Evolutionary conservation across 2,797 vertebrate species (phyloP).

Genomic region (Lepilemur ruficaudatus): DNA sequence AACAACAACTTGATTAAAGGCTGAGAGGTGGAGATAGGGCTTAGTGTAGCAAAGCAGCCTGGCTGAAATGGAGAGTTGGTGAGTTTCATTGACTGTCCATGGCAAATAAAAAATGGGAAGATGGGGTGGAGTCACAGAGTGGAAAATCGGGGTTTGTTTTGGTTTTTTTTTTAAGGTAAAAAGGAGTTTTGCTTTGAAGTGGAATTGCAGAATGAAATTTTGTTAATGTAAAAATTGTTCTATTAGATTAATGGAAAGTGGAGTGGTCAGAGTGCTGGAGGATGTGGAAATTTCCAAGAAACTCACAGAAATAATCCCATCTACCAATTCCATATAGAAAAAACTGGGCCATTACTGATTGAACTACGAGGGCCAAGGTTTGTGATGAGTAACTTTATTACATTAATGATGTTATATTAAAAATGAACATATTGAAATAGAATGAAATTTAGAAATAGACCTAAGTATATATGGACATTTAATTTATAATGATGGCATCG

Average conservation of each 20-base stretch:
- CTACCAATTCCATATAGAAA: constrained; percentile 95
- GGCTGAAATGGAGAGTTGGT: background rate
- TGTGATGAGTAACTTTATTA: constrained; percentile 67
- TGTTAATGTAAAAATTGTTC: constrained; percentile 35
- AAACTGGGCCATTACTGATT: constrained; percentile 92
- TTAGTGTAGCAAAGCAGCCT: background rate
- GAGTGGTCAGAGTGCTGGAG: constrained; percentile 94
- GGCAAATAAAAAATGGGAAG: background rate
- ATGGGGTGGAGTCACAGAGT: background rate
- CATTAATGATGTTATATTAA: background rate
- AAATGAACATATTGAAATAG: background rate
- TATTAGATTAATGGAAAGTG: constrained; percentile 96
- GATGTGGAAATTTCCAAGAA: constrained; percentile 97
- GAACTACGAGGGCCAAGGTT: constrained; percentile 97
- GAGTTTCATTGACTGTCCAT: background rate
- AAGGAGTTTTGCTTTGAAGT: background rate
- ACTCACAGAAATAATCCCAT: constrained; percentile 95
- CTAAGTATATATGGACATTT: background rate
- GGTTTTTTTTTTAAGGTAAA: background rate
- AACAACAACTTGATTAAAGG: background rate
- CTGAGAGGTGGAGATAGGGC: background rate
- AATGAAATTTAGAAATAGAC: background rate
- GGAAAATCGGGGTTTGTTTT: background rate
- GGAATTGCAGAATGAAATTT: background rate
- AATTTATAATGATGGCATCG: background rate